These are phyloP conservation scores for cattle (Bos taurus) DNA, from an alignment of 2,113 vertebrate species.

Conservation along the genomic window DNA sequence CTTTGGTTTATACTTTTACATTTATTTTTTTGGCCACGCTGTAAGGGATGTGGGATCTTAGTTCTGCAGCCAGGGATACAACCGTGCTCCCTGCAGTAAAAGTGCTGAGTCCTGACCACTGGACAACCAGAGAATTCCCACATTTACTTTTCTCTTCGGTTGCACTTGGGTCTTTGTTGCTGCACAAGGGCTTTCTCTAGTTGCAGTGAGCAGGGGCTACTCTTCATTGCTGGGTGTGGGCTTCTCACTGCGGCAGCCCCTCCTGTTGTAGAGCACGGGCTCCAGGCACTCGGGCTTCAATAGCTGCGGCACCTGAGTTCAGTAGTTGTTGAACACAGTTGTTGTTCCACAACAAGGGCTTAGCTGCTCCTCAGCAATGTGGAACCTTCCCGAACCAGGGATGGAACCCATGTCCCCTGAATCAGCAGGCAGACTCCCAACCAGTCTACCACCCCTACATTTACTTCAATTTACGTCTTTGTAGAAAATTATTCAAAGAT, in stretches of 20 bases:
- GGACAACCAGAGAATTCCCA: background rate
- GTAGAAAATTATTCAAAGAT: background rate
- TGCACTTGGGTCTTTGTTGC: background rate
- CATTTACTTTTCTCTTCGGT: background rate
- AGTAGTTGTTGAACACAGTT: background rate
- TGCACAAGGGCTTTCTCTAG: background rate
- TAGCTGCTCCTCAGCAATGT: background rate
- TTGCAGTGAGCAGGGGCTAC: background rate
- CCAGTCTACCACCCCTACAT: background rate
- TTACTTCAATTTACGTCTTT: background rate
- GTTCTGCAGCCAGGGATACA: background rate
- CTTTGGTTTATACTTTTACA: background rate
- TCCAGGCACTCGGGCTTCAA: background rate
- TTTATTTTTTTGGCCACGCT: background rate
- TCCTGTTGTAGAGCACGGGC: background rate
- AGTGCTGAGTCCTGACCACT: background rate
- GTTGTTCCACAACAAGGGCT: background rate
- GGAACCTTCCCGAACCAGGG: background rate
- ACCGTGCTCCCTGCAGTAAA: background rate
- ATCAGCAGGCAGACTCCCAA: background rate
- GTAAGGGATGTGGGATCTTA: background rate
- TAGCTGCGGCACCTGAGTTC: fast-evolving
- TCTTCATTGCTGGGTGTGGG: background rate
- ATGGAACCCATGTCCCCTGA: background rate
- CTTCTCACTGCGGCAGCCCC: background rate